Base-by-base conservation (phyloP, 2,797 vertebrate species). In the Peromyscus aztecus region DNA sequence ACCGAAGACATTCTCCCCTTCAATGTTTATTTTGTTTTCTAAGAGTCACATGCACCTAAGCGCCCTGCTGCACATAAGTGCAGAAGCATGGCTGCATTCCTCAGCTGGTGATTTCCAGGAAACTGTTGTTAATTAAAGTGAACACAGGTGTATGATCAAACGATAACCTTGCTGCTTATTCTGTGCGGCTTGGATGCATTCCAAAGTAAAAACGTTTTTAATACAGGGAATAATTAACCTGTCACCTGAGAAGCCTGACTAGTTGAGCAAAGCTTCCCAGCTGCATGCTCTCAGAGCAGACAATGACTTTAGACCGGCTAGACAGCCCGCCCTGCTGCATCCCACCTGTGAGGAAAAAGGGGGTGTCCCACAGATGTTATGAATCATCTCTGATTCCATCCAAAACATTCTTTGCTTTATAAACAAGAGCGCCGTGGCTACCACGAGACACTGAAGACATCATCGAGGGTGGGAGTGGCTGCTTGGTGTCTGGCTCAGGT, bases 171-270 rank as follows among this genome's bases (percentile, higher is more conserved):
- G 65, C 96, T 87, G 65, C 95, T 88, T 98, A 95, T 94, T 97
- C 93, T 97, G 90, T 97, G 96, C 92, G 97, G 97, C 97, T 97
- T 98, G 98, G 98, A 98, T 96, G 85, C 87, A 94, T 97, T 98
- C 98, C 98, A 99, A 98, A 95, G 97, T 97, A 98, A 98, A 96
- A 95, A 98, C 81, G 75, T 93, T 98, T 98, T 98, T 98, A 96
- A 97, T 95, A 96, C 73, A 96, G 92, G 94, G 97, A 98, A 97
- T 99, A 99, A 99, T 99, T 99, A 99, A 98, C 97, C 97, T 98
- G 98, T 98, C 98, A 98, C 94, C 98, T 90, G 97, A 98, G 98
- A 98, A 98, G 97, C 92, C 96, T 71, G 81, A 91, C 95, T 93
- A 7, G 59, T n/a, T 94, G 89, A 88, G 94, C 85, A 84, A 43